Base-by-base conservation (phyloP, 2,888 invertebrate species). In the Andrena marginata region DNA sequence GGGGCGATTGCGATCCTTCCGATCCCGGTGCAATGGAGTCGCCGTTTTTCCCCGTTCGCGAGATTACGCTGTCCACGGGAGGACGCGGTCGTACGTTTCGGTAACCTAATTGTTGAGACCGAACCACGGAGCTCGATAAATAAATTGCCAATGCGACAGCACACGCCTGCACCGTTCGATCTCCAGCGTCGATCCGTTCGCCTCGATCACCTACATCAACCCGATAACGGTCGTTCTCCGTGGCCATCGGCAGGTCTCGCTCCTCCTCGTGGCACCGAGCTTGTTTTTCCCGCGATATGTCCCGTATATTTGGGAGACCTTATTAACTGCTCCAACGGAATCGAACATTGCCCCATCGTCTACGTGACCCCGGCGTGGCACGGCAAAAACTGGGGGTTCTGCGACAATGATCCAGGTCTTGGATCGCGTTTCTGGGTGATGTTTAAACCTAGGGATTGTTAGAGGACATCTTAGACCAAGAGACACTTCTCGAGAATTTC, bases 51-150 rank as follows among this genome's bases (percentile, higher is more conserved):
- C 10, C 23, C 7, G 16, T 2, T 23, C 35, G 16, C 16, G 10
- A 42, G 23, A 29, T 51, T 49, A 16, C 33, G 1, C 26, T 23
- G 51, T 23, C 26, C 33, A 1, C 48, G 6, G 10, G 10, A 10
- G 10, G 35, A 69, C 8, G 5, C 3, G 7, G 8, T 51, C 62
- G 68, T 75, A 68, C 7, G 49, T 62, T 68, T 42, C 23, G 31
- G 16, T 23, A 65, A 74, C 48, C 10, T 59, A 65, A 74, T 74
- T 67, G 65, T 31, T 20, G 20, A 56, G 73, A 42, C 35, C 13
- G 31, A 65, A 10, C 56, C 56, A 13, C 31, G 29, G 42, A 42
- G 10, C n/a, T 16, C 35, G 73, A 2, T 29, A 54, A 65, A 73
- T 73, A 65, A 73, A 73, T 73, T 54, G 5, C 23, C 10, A 26